These are phyloP conservation scores for Tiliqua scincoides DNA, from an alignment of 2,113 vertebrate genomes.

Conservation along the genomic window DNA sequence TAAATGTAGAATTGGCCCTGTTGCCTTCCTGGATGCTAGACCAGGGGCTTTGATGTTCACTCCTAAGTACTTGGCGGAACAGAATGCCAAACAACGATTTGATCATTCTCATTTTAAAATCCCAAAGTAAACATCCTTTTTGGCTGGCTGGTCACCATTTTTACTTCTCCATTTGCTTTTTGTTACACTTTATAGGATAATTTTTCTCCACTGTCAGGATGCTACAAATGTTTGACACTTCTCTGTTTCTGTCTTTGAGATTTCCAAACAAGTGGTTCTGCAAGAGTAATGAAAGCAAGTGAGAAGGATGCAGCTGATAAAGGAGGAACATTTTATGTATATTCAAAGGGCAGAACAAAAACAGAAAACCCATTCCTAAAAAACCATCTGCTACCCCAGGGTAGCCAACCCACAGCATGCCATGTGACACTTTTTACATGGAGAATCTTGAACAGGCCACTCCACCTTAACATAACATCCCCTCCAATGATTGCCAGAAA, in stretches of 20 bases:
- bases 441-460: too few species aligned
- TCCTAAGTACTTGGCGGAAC: neutral
- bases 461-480: too few species aligned
- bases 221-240: slow-evolving; percentile 15
- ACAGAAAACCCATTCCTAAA: neutral
- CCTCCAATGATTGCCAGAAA: too few species aligned
- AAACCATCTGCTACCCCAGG: neutral
- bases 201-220: neutral
- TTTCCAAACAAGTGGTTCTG: slow-evolving; percentile 26
- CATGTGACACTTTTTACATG: too few species aligned
- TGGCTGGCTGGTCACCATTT: neutral
- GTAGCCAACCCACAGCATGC: too few species aligned
- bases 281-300: neutral
- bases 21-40: neutral
- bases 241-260: neutral
- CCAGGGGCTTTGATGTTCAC: neutral
- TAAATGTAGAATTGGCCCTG: neutral
- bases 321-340: slow-evolving; percentile 10
- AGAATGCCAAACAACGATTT: neutral
- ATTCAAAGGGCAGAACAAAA: neutral
- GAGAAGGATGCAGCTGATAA: neutral
- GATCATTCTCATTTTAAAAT: neutral
- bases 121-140: neutral
- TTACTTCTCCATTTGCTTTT: neutral
- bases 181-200: slow-evolving; percentile 8